Conservation (phyloP, 1,140 invertebrate species). For the Drosophila jambulina region DNA sequence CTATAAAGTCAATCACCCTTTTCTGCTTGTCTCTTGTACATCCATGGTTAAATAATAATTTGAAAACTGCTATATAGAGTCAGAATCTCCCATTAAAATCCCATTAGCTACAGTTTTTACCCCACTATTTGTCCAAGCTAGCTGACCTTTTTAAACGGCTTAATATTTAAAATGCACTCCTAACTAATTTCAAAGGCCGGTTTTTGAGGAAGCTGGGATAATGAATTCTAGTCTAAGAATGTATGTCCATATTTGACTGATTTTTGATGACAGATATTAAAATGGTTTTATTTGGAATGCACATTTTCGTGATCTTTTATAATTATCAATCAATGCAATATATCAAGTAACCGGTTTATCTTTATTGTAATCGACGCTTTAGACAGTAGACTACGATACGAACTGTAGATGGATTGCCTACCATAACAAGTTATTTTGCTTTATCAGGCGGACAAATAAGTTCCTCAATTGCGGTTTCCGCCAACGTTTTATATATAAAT, state of each 20-base stretch:
- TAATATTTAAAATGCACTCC: neutral
- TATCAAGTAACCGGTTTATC: conserved; percentile 25
- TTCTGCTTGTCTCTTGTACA: neutral
- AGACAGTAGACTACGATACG: conserved; percentile 31
- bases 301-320: neutral
- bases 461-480: conserved; percentile 41
- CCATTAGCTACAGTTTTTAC: neutral
- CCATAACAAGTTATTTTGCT: conserved; percentile 54
- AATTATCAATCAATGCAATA: conserved; percentile 35
- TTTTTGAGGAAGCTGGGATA: neutral
- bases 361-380: conserved; percentile 28
- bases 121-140: neutral
- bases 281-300: neutral
- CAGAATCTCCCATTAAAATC: neutral
- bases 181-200: neutral
- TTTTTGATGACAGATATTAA: neutral
- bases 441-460: conserved; percentile 20
- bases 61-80: neutral
- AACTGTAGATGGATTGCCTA: conserved; percentile 34
- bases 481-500: conserved; percentile 13
- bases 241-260: too few species aligned
- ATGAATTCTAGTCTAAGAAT: neutral
- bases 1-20: neutral
- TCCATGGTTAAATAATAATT: neutral
- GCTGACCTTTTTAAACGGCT: neutral